Evolutionary conservation across 2,888 invertebrate species (phyloP).

Genomic region (Timema cristinae): DNA sequence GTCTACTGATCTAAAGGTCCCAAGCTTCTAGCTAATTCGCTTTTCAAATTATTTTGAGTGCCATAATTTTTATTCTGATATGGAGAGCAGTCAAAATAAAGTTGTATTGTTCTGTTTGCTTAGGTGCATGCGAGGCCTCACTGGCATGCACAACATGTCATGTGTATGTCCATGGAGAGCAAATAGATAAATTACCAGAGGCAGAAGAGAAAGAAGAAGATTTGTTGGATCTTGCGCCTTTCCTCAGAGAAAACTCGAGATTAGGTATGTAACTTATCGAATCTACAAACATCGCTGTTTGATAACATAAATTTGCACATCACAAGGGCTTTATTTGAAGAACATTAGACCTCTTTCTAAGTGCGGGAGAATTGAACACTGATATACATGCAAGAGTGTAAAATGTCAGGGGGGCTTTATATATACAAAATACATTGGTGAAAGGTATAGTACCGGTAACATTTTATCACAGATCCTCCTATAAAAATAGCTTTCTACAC

Average conservation of each 20-base stretch:
- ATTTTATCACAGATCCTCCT: too few species aligned
- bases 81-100: not conserved
- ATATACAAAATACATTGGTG: too few species aligned
- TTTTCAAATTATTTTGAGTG: not conserved
- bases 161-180: constrained; percentile 80
- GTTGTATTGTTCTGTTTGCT: constrained; percentile 23
- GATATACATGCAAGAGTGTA: too few species aligned
- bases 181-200: constrained; percentile 66
- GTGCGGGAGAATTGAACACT: too few species aligned
- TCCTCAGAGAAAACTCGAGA: constrained; percentile 91
- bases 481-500: too few species aligned
- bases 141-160: constrained; percentile 98
- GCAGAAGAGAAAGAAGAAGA: constrained; percentile 95
- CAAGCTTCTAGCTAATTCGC: not conserved
- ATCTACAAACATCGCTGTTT: too few species aligned
- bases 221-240: constrained; percentile 93
- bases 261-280: constrained; percentile 53
- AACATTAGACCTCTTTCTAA: too few species aligned
- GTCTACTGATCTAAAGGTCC: too few species aligned
- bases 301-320: too few species aligned
- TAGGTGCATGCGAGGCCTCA: constrained; percentile 96
- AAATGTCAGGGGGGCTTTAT: too few species aligned
- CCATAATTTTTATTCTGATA: not conserved
- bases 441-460: too few species aligned
- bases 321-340: too few species aligned